These are phyloP conservation scores for Cryptosula pallasiana DNA, from an alignment of 2,888 invertebrate species.

Conservation along the genomic window DNA sequence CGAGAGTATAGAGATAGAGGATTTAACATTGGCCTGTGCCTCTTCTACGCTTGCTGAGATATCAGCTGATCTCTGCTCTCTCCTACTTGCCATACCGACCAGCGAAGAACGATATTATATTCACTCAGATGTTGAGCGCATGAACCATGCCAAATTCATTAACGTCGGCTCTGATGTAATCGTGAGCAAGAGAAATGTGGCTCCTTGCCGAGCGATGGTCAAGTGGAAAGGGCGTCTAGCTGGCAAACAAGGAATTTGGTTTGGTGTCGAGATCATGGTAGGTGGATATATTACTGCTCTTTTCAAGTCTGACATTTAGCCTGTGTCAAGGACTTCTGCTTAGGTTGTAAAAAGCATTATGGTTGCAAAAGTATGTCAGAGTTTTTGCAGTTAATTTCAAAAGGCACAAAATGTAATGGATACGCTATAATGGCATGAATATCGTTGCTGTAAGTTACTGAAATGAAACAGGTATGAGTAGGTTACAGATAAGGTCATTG, in stretches of 20 bases:
- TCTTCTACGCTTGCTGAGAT: slow-evolving; percentile 2
- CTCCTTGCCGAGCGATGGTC: not conserved
- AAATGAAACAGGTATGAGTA: too few relatives aligned
- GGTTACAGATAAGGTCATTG: too few relatives aligned
- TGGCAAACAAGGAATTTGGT: slow-evolving; percentile 24
- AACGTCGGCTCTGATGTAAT: slow-evolving; percentile 22
- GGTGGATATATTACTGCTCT: too few relatives aligned
- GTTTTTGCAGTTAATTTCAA: too few relatives aligned
- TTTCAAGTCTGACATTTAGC: too few relatives aligned
- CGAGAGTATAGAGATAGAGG: slow-evolving; percentile 16
- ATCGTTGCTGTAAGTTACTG: too few relatives aligned
- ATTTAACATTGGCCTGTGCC: not conserved
- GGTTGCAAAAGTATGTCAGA: too few relatives aligned
- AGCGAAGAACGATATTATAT: slow-evolving; percentile 22
- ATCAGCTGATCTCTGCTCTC: slow-evolving; percentile 4
- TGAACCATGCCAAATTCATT: not conserved
- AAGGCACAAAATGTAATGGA: too few relatives aligned
- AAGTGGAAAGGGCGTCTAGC: slow-evolving; percentile 21
- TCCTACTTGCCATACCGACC: slow-evolving; percentile 20
- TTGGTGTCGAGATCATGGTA: slow-evolving; percentile 22
- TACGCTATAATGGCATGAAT: too few relatives aligned
- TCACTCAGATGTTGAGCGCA: not conserved
- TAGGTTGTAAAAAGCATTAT: too few relatives aligned
- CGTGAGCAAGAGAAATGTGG: slow-evolving; percentile 15
- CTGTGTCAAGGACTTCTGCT: too few relatives aligned